Conservation (phyloP, 2,888 invertebrate species). For the Bellardia bayeri region DNA sequence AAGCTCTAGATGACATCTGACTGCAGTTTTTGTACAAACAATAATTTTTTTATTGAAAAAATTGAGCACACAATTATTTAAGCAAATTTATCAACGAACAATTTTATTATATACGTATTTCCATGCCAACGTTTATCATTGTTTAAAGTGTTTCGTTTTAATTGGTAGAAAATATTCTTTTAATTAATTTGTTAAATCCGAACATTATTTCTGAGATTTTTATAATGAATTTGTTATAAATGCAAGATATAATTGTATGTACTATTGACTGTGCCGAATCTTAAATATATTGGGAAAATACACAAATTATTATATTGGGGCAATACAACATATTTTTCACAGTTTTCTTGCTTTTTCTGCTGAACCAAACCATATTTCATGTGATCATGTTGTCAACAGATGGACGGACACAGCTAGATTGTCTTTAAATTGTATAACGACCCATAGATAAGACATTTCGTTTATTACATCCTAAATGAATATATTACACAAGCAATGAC, state of each 20-base stretch:
- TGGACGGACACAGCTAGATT: too few relatives aligned
- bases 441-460: too few relatives aligned
- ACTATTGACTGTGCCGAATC: too few relatives aligned
- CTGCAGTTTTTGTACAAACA: slow-evolving; percentile 23
- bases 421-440: too few relatives aligned
- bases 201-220: background rate
- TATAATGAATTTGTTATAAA: background rate
- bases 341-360: too few relatives aligned
- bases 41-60: background rate
- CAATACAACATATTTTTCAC: too few relatives aligned
- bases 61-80: slow-evolving; percentile 11
- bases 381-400: too few relatives aligned
- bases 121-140: slow-evolving; percentile 33
- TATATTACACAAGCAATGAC: too few relatives aligned
- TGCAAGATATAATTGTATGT: background rate
- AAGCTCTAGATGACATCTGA: background rate
- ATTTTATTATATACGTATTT: background rate
- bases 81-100: slow-evolving; percentile 12
- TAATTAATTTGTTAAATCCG: background rate
- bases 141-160: slow-evolving; percentile 49
- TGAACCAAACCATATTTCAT: too few relatives aligned
- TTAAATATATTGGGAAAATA: too few relatives aligned
- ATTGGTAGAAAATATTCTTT: slow-evolving; percentile 46
- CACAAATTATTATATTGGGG: too few relatives aligned
- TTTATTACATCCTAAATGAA: too few relatives aligned